Base-by-base conservation (phyloP, 2,888 invertebrate genomes). In the Ectemnius lituratus region DNA sequence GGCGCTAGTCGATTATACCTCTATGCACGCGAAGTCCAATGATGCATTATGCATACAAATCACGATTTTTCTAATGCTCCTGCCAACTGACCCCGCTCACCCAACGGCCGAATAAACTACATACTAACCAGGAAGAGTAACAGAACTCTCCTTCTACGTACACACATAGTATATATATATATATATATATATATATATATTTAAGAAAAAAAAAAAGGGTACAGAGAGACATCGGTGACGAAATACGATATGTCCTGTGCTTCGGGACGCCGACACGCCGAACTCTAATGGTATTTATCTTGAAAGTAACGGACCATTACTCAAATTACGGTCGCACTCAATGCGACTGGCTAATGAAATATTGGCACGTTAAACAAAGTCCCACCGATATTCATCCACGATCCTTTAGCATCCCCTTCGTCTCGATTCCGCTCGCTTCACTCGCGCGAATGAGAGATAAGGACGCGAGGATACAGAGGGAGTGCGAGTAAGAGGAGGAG, bases 211-310 rank as follows among this genome's bases (percentile, higher is more conserved):
- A 52, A 37, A 37, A 8, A 37, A 4, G 5, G 1, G 11, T 11
- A 37, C 37, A 8, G 37, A 8, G 37, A 37, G 6, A 8, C 2
- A 11, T 37, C 37, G 1, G 11, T 37, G 37, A 37, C 37, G 37
- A 37, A 37, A 37, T 37, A 37, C 37, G 37, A 37, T 37, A 37
- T 8, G 37, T 37, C 37, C 37, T 1, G 37, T 37, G 37, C 37
- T 37, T 8, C 37, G 37, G 37, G 8, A 37, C 8, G 37, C 52
- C 52, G 5, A 52, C 37, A 37, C 8, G 37, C 52, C 52, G 5
- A 52, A 52, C 52, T 37, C 37, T 52, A 52, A 52, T 52, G 52
- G 52, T 52, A 52, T 52, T 52, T 52, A 16, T 52, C 52, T 52
- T 52, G 52, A 52, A 52, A 16, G 16, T 52, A 14, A 16, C 52